Evolutionary conservation across 2,113 vertebrate genomes (phyloP).

Genomic region (Atrichornis clamosus): DNA sequence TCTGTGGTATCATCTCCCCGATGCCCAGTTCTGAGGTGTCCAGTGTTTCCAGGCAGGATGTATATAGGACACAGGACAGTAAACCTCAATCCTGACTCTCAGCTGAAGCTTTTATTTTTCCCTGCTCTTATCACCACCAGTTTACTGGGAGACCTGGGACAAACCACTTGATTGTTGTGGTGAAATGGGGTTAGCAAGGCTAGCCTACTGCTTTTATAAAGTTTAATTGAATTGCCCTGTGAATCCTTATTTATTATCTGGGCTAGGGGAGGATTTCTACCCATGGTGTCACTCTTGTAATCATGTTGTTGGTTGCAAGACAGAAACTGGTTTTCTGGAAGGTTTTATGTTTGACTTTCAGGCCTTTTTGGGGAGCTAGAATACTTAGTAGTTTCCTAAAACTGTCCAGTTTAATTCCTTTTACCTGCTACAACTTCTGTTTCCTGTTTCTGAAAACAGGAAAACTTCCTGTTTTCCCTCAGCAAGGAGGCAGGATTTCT

Average conservation of each 20-base stretch:
- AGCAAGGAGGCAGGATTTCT: background rate
- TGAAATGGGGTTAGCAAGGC: background rate
- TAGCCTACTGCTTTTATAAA: background rate
- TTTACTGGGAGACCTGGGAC: background rate
- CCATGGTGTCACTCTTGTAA: background rate
- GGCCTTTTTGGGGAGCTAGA: background rate
- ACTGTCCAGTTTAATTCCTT: background rate
- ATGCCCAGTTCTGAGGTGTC: background rate
- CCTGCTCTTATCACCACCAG: background rate
- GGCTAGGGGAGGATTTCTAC: background rate
- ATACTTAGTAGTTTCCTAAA: background rate
- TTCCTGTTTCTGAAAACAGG: background rate
- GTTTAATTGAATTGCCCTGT: background rate
- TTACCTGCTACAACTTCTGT: background rate
- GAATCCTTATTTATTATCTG: background rate
- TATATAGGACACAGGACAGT: background rate
- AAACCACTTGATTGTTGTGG: background rate
- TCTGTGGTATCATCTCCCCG: rapidly evolving
- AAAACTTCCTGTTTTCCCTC: background rate
- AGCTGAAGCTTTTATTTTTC: background rate
- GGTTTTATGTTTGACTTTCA: background rate
- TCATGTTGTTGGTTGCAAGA: background rate
- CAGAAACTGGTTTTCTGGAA: background rate
- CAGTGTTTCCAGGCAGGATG: background rate
- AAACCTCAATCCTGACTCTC: background rate